Evolutionary conservation across 2,888 invertebrate genomes (phyloP), one percentile per base, ranked within the genome.

Genomic region (Graphium colonna): DNA sequence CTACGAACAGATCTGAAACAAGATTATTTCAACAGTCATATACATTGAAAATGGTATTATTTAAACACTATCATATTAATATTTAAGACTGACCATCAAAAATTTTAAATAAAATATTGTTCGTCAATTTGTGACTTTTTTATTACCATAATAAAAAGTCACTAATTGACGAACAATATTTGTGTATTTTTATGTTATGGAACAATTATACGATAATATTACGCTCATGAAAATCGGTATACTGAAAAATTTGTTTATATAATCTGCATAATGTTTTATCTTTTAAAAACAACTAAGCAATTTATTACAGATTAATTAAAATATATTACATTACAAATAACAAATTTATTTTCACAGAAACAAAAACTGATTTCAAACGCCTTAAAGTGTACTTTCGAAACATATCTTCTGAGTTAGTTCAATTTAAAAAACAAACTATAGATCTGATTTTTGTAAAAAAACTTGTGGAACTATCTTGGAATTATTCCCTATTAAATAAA

Each of bases 1-100:
- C 97, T 52, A 97, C 97, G 60, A 94, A 93, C 47, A 97, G 89
- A 92, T 97, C 97, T 97, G 91, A 16, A 91, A 91, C 57, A 57
- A 61, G 58, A 52, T n/a, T 12, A 1, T 36, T 12, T 36, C 12
- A 36, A n/a, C n/a, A n/a, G n/a, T n/a, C 12, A 36, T 31, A 9
- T 9, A 31, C 10, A 31, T 9, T 31, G 9, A 31, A 26, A 26
- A n/a, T n/a, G n/a, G n/a, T 26, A 26, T 26, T 7, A 26, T 26
- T 26, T 5, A 26, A 7, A 5, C 26, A 26, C 26, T 26, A 26
- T 26, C 7, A 5, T 26, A 5, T 26, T 26, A 5, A 26, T 26
- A 5, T 26, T 5, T 5, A 26, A 7, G 7, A 26, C 7, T 26
- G 26, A 3, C 26, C 55, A 42, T 31, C 16, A 39, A 5, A 5